Base-by-base conservation (phyloP, 2,888 invertebrate genomes). In the Pardosa pseudoannulata region DNA sequence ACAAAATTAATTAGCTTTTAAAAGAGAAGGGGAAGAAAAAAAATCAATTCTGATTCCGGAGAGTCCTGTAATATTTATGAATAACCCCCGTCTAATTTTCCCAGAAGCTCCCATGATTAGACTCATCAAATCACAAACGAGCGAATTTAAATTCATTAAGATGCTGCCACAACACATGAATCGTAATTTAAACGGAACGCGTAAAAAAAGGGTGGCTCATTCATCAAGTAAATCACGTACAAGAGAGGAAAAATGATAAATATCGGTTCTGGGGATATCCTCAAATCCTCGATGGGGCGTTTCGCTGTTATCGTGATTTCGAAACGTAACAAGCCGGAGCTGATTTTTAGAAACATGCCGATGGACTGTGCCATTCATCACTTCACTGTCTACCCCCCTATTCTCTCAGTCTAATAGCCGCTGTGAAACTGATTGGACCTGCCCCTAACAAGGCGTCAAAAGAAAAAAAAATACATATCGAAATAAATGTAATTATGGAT, bases 401-500 rank as follows among this genome's bases (percentile, higher is more conserved):
- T 36, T 56, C 62, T 28, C 36, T 29, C 65, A 71, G 65, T 32
- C 72, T 85, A 85, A 85, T 85, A 85, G 73, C 78, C 64, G 62
- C 78, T 85, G 78, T 73, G 78, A 73, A 85, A 78, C 78, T 78
- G 67, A 85, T 85, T 85, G 83, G 83, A 62, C 73, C 83, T 67
- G 83, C 83, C 83, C 83, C 78, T 85, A 85, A 85, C 83, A 85
- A 85, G 78, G 83, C 83, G 83, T 85, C 83, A 85, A 85, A 85
- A 83, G 79, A 85, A 79, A 78, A n/a, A n/a, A n/a, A n/a, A n/a
- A n/a, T n/a, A n/a, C n/a, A n/a, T n/a, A 85, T 85, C 78, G 83
- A 85, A 85, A 85, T 85, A 85, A 85, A 85, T 85, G 83, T 85
- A 85, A 85, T 85, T 85, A 85, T 73, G 83, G 83, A 85, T 85